Evolutionary conservation across 2,113 vertebrate species (phyloP).

Genomic region (Epinephelus moara): DNA sequence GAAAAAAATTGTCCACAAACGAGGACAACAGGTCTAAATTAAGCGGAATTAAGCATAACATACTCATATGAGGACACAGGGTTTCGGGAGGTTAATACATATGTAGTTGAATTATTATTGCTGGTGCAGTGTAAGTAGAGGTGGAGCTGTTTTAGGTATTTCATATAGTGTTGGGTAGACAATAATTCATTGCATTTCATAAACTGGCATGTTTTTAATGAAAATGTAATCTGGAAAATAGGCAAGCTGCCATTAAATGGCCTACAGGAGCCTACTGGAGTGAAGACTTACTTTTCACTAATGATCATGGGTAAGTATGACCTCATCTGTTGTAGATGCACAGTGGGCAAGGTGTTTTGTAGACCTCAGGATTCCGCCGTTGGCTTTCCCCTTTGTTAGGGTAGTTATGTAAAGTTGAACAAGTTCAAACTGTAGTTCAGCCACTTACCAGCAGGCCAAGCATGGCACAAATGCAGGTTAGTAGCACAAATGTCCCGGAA

Average conservation of each 20-base stretch:
- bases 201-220: background rate
- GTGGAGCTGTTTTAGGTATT: background rate
- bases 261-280: background rate
- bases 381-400: background rate
- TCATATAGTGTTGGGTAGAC: background rate
- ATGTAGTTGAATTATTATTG: background rate
- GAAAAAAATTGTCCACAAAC: no score
- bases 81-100: background rate
- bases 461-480: constrained; percentile 60
- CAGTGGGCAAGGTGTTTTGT: background rate
- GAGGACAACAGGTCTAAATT: no score
- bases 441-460: constrained; percentile 38
- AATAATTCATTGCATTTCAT: background rate
- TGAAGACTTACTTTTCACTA: background rate
- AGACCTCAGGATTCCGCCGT: background rate
- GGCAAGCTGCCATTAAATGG: no score
- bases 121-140: background rate
- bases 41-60: no score
- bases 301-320: background rate
- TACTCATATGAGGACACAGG: no score
- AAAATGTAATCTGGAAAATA: background rate
- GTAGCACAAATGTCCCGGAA: constrained; percentile 55
- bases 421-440: constrained; percentile 61
- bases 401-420: background rate
- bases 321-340: background rate